Evolutionary conservation across 2,888 invertebrate species (phyloP), one percentile per base, ranked within the genome.

Genomic region (Plusia festucae): DNA sequence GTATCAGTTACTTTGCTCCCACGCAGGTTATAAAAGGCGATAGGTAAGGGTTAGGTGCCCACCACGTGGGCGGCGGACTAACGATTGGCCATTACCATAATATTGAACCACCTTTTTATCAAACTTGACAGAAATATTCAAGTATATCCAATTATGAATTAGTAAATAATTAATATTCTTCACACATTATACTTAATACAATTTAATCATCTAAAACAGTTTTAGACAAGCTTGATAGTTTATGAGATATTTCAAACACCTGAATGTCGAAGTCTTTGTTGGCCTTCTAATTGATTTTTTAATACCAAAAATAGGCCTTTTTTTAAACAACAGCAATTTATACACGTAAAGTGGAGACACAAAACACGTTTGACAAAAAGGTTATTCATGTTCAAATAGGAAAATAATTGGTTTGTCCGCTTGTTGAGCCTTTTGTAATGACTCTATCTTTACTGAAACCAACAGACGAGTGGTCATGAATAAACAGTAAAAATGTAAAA

Each of bases 41-140:
- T 76, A 68, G 66, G 53, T 65, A 76, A 73, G 76, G 76, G 67
- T 69, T 68, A 64, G 73, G 63, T 65, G 22, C 65, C 61, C 51
- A 6, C 53, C 46, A 7, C 18, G 75, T 68, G 54, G 75, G 75
- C 60, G 74, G 75, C 58, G 20, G 22, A 16, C 59, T 62, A 70
- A 57, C 65, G 57, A 65, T 70, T 54, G 60, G 46, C 65, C 44
- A 32, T 65, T 59, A 55, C 64, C 65, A 52, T 73, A 65, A 56
- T 57, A 62, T 61, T 65, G 46, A 57, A 40, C 56, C 56, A 64
- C 24, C 2, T 65, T 61, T 72, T 69, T 65, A 52, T 60, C 24
- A 59, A 73, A 30, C 20, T 58, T 49, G 9, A 16, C 34, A 52
- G 40, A 24, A 18, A 20, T 20, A 20, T 20, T 18, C 46, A 49